Base-by-base conservation (phyloP, 2,797 vertebrate species). In the Simalia tracyae region DNA sequence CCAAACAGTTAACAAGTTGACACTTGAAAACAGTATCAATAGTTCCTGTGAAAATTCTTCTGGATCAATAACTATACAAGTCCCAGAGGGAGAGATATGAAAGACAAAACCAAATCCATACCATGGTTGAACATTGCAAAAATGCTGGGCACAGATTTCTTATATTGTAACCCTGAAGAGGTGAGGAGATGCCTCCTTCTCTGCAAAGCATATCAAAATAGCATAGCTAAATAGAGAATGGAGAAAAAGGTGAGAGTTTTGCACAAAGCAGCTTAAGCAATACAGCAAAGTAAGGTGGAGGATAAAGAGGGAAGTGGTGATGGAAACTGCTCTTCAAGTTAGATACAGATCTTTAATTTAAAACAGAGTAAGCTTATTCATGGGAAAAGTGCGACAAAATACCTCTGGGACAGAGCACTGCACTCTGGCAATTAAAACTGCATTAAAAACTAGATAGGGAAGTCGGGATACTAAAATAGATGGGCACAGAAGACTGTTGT, bases 271-370 rank as follows among this genome's bases (percentile, higher is more conserved):
- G 88, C 89, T 91, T n/a, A 93, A 97, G 95, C 50, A 95, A 94
- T 84, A 94, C 26, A 90, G 56, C 88, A 94, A 85, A 95, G 95
- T 90, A 91, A 76, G n/a, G 61, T 72, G 63, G 57, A 50, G 64
- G 57, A 54, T 42, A 50, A 72, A 50, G 14, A 85, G 28, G 42
- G 63, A 68, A n/a, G 60, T 46, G 36, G 22, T 81, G 72, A 81
- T 24, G 95, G 94, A 91, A 96, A 90, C 31, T 93, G 94, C 84
- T 63, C 85, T 86, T 59, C 87, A 31, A 95, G 94, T 93, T 68
- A 93, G 97, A 97, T 96, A 97, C 31, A 91, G 94, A 97, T 96
- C 96, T 98, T 97, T 96, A 97, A 97, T 97, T 97, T 97, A 97
- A 97, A 97, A 94, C 11, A 0, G 1, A 95, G 57, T 91, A 93